Evolutionary conservation across 2,113 vertebrate genomes (phyloP).

Genomic region (Catharus bicknelli): DNA sequence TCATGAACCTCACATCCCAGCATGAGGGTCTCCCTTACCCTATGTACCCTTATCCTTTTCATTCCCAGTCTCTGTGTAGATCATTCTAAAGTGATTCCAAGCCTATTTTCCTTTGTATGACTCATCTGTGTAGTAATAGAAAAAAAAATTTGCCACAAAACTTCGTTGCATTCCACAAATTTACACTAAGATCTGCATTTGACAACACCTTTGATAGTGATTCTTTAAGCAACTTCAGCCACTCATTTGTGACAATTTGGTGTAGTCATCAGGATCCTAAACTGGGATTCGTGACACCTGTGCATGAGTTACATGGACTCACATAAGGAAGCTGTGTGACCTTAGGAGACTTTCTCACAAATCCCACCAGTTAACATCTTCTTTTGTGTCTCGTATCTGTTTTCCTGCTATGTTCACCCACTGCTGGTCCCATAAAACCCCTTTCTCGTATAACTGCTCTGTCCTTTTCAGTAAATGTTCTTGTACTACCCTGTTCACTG

Average conservation of each 20-base stretch:
- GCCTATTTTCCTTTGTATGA: neutral
- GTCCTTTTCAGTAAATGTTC: neutral
- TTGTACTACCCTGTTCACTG: neutral
- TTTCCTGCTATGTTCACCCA: neutral
- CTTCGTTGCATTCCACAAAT: neutral
- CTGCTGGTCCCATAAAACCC: neutral
- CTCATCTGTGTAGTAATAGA: neutral
- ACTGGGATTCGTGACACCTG: accelerated
- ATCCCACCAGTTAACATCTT: neutral
- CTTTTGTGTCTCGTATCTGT: neutral
- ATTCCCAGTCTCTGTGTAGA: neutral
- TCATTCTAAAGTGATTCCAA: neutral
- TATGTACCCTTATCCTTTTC: neutral
- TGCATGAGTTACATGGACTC: neutral
- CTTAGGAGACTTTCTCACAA: neutral
- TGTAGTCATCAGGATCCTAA: neutral
- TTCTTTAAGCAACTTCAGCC: neutral
- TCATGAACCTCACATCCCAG: neutral
- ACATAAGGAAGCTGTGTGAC: neutral
- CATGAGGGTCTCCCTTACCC: neutral
- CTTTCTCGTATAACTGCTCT: neutral
- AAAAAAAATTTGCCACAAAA: neutral
- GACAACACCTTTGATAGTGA: neutral
- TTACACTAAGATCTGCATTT: neutral
- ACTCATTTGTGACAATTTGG: neutral